phyloP scores from a whole-genome alignment of 30 jellyfish, hydroid and myxozoan species.

The Chrysaora quinquecirrha region DNA sequence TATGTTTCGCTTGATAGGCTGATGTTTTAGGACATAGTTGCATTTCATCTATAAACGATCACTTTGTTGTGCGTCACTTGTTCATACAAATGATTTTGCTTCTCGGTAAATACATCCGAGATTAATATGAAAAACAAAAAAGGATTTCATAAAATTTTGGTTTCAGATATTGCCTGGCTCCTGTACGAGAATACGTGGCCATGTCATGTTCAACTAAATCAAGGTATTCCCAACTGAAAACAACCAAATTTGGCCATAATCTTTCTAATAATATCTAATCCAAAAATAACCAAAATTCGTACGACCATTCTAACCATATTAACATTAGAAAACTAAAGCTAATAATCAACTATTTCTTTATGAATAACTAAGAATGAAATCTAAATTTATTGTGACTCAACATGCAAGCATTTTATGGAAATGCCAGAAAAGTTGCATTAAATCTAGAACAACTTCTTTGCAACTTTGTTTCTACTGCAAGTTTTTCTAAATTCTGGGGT shows the following conservation, averaged over 20 bases:
- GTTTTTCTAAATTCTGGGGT: no score
- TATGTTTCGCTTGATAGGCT: neutral
- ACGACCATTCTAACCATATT: neutral
- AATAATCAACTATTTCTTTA: no score
- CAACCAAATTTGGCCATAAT: neutral
- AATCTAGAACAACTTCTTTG: no score
- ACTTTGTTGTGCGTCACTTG: no score
- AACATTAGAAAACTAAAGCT: neutral
- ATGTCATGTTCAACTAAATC: neutral
- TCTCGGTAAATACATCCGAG: no score
- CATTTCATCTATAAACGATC: neutral
- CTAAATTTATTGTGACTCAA: neutral
- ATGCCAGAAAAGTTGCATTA: no score
- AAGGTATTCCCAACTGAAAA: neutral
- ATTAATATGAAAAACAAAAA: neutral
- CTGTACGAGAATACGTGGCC: neutral
- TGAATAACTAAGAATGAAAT: neutral
- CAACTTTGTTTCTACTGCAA: no score
- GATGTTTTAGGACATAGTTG: neutral
- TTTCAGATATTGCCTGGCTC: neutral
- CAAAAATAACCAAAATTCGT: neutral
- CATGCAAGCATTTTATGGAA: no score
- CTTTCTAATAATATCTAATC: neutral
- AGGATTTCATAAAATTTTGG: neutral
- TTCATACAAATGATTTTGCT: no score